Evolutionary conservation across 64 coral and sea anemone genomes (phyloP), one percentile per base, ranked within the genome.

Genomic region (Pocillopora damicornis): DNA sequence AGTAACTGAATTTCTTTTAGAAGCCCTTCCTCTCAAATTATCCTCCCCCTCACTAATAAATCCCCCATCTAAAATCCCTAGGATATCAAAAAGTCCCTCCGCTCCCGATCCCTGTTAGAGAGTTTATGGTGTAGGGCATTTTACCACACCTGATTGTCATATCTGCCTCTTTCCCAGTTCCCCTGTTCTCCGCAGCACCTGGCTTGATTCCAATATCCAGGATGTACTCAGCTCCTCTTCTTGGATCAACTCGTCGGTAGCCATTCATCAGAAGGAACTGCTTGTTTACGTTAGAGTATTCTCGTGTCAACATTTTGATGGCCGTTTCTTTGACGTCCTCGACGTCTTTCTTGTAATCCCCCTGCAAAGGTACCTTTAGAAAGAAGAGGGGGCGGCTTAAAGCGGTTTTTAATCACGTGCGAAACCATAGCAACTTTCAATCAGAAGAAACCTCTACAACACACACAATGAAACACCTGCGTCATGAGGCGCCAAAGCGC

Each of bases 201-300:
- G 42, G 42, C 38, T 86, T 95, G 1, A 99, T 88, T 51, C 88
- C 88, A 76, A 99, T 93, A 87, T 99, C 97, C 78, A 99, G 83
- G 51, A 99, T 92, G 36, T 99, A 99, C 23, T 99, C 97, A 9
- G 97, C 86, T 2, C 97, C 97, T 72, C 97, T 86, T 25, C 90
- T 80, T 76, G 93, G 93, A 78, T 99, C 97, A 45, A 99, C 84
- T 73, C 93, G 78, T 13, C 97, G 88, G 59, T 99, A 99, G 38
- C 97, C 97, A 85, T 99, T 99, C 7, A 99, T 90, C 11, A 99
- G 75, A 2, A 72, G 78, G 22, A 82, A 81, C 22, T 87, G 67
- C 58, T 83, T 91, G 36, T 87, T 68, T 16, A 88, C 38, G 42
- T 85, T 81, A 34, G 83, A 87, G 61, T 77, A 61, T 59, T 99